Evolutionary conservation across 2,888 invertebrate genomes (phyloP).

Genomic region (Platycnemis pennipes): DNA sequence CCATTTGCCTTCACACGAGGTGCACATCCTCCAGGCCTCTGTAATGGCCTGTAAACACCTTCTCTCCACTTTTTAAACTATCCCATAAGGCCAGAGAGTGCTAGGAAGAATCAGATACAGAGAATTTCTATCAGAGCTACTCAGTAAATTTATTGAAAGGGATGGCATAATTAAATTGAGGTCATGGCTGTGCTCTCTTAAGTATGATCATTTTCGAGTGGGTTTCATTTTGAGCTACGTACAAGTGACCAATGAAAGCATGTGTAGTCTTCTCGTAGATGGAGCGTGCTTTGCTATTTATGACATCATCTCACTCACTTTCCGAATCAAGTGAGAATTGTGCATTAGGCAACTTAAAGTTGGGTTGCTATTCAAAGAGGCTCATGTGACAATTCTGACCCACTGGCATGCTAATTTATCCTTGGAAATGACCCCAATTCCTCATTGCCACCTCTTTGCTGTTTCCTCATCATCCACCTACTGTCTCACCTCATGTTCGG

Average conservation of each 20-base stretch:
- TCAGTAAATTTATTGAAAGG: background rate
- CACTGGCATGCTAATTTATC: conserved; percentile 53
- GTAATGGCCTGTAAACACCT: background rate
- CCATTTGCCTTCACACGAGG: background rate
- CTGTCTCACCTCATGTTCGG: conserved; percentile 10
- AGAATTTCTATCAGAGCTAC: background rate
- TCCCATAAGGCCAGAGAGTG: background rate
- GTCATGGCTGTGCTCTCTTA: background rate
- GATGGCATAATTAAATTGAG: background rate
- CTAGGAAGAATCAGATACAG: too few species aligned
- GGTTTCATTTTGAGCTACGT: background rate
- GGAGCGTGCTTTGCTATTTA: background rate
- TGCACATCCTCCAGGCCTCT: background rate
- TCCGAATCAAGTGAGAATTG: conserved; percentile 14
- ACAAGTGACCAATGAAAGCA: background rate
- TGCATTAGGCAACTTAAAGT: background rate
- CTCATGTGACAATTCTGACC: conserved; percentile 58
- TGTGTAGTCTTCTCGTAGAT: background rate
- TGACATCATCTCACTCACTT: background rate
- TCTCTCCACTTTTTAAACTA: background rate
- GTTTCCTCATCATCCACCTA: conserved; percentile 34
- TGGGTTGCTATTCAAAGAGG: background rate
- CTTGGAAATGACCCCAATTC: conserved; percentile 63
- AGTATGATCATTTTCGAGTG: background rate
- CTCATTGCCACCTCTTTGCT: conserved; percentile 44